Base-by-base conservation (phyloP, 2,113 vertebrate species). In the Arvicanthis niloticus region DNA sequence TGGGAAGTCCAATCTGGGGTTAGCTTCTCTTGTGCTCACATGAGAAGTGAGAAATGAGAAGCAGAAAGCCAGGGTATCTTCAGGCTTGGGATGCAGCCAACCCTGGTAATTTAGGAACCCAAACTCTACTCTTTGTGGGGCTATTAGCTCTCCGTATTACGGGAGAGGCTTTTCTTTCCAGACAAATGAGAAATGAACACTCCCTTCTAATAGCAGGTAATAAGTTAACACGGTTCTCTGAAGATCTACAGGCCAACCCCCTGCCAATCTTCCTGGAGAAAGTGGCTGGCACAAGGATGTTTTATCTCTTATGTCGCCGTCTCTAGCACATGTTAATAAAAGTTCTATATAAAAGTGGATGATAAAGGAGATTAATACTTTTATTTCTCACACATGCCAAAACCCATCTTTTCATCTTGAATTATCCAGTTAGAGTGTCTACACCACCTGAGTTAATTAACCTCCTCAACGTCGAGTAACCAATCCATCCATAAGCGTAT, bases 341-440 rank as follows among this genome's bases (percentile, higher is more conserved):
- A 98, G 89, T 97, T 97, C 96, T 95, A 62, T 94, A 94, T 97
- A 96, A 97, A 96, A 96, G 88, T 67, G 73, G 88, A 91, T 72
- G 89, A 97, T 96, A 94, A 96, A 96, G 91, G 96, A 98, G 96
- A 96, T 94, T 95, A 94, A 96, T 94, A 96, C 91, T 97, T 97
- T 90, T 97, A 96, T 95, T 98, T 96, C 96, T 93, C 94, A 93
- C 94, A 95, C 0, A 5, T 95, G 95, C 97, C 88, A 89, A 97
- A 94, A 51, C 75, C 91, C 91, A 78, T 85, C 94, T 97, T 96
- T 96, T 94, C 81, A 95, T 97, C 73, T 91, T 42, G 96, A 97
- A 93, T 96, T 78, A 93, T 81, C 84, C 80, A 86, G 91, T 92
- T 95, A 95, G 89, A 85, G 80, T 56, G 78, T 97, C 98, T 96